A percentile compares a stretch with the other conserved stretches of the same genome.
Conservation (phyloP, 2,113 vertebrate species). For the Lampris incognitus region DNA sequence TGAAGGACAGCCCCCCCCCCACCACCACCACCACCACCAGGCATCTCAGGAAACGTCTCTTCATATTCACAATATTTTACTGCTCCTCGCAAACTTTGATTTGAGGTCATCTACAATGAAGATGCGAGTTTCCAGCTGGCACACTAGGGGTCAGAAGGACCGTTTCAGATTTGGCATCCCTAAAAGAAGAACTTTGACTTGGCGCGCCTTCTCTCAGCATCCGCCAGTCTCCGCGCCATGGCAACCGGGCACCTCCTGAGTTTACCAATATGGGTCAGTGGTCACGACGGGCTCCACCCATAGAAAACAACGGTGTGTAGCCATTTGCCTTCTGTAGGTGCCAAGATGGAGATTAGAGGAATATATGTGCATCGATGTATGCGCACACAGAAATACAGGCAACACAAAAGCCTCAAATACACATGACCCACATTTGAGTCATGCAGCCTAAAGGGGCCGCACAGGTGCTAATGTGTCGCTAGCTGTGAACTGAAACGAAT, state of each 20-base stretch:
- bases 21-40: conserved; percentile 54
- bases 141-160: background rate
- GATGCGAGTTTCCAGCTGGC: conserved; percentile 21
- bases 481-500: conserved; percentile 53
- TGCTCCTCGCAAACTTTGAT: conserved; percentile 49
- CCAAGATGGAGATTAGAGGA: conserved; percentile 23
- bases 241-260: conserved; percentile 58
- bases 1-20: conserved; percentile 62
- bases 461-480: conserved; percentile 60
- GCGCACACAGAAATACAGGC: background rate
- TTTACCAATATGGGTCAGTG: conserved; percentile 73
- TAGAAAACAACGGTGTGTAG: conserved; percentile 48
- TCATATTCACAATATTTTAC: conserved; percentile 48
- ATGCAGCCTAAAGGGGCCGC: conserved; percentile 38
- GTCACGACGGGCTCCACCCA: conserved; percentile 60
- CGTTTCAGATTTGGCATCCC: conserved; percentile 29
- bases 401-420: conserved; percentile 30
- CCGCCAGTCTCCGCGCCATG: conserved; percentile 55
- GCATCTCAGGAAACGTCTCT: conserved; percentile 57
- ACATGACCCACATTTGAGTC: conserved; percentile 63
- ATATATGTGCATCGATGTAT: background rate
- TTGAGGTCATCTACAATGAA: conserved; percentile 32
- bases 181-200: conserved; percentile 39
- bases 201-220: conserved; percentile 40
- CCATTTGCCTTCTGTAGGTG: conserved; percentile 34